Base-by-base conservation (phyloP, 2,888 invertebrate species). In the Xestia ashworthii region DNA sequence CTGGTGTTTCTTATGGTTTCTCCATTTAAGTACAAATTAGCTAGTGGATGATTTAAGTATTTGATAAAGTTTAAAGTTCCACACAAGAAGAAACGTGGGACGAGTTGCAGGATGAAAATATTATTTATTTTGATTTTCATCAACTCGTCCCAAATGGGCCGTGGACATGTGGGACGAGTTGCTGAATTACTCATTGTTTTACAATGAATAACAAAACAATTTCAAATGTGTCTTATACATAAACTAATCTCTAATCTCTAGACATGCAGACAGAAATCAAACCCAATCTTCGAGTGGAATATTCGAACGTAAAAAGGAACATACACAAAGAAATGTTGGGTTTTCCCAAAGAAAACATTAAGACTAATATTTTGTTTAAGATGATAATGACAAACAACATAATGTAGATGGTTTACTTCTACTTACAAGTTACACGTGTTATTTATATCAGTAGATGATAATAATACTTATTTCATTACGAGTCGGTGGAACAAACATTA, bases 401-500 rank as follows among this genome's bases (percentile, higher is more conserved):
- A 74, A 74, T 60, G 25, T 48, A 46, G 32, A 77, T 44, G 38
- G 25, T 19, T 8, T 53, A 41, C 53, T 50, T 55, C 19, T n/a
- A 22, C 25, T 32, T 55, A 9, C 50, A 14, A 22, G 25, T 32
- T 55, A 9, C 50, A 14, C 38, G 53, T 73, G 50, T 53, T 44
- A 50, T 32, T 62, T 32, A 62, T 38, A 53, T 80, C 41, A 68
- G 38, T 58, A 55, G 19, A 44, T 41, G 25, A 62, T 41, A 53
- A 55, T 50, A 32, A 32, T 32, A 32, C 32, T 32, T 32, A 64
- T 55, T 44, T 44, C 44, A 77, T 70, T 71, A 55, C 12, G 55
- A 76, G 5, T 55, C 38, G 9, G 53, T 70, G 71, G 62, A 82
- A 60, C 25, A 44, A 78, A 78, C 55, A 73, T 38, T n/a, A n/a